These are phyloP conservation scores for Andrena haemorrhoa DNA, from an alignment of 2,888 invertebrate genomes.

Conservation along the genomic window DNA sequence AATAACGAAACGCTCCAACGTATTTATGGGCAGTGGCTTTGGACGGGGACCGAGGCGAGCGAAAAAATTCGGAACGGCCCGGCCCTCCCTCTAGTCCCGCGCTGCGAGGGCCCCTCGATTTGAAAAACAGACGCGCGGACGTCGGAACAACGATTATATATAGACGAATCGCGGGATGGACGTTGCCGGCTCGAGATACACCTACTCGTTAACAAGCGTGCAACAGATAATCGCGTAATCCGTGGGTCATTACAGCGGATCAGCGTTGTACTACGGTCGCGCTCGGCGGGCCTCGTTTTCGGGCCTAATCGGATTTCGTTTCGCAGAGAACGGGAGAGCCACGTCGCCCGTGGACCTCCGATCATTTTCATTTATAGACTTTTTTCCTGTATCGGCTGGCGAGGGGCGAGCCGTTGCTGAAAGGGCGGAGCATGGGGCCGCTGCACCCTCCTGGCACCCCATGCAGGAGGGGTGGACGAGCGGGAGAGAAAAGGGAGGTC, in stretches of 20 bases:
- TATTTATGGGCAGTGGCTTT: slow-evolving; percentile 28
- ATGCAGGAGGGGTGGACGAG: slow-evolving; percentile 41
- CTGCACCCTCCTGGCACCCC: slow-evolving; percentile 61
- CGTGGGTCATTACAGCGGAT: slow-evolving; percentile 46
- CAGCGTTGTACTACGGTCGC: neutral
- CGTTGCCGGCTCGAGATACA: too few species aligned
- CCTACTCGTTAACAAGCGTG: slow-evolving; percentile 11
- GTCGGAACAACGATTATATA: neutral
- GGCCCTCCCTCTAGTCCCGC: neutral
- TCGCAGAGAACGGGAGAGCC: slow-evolving; percentile 60
- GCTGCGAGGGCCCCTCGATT: neutral
- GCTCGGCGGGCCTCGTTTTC: slow-evolving; percentile 34
- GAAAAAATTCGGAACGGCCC: neutral
- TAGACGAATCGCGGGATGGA: neutral
- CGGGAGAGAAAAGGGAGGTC: slow-evolving; percentile 44
- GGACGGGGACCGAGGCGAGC: slow-evolving; percentile 13
- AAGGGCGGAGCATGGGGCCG: slow-evolving; percentile 63
- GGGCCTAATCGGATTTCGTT: slow-evolving; percentile 75
- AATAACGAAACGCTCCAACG: slow-evolving; percentile 56
- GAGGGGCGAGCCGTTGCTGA: slow-evolving; percentile 63
- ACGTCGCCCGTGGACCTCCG: slow-evolving; percentile 40
- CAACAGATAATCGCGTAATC: slow-evolving; percentile 41
- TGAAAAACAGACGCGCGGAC: neutral
- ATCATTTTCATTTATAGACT: slow-evolving; percentile 77
- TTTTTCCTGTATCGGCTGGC: slow-evolving; percentile 59